Conservation (phyloP, 2,113 vertebrate genomes). For the Sceloporus undulatus region DNA sequence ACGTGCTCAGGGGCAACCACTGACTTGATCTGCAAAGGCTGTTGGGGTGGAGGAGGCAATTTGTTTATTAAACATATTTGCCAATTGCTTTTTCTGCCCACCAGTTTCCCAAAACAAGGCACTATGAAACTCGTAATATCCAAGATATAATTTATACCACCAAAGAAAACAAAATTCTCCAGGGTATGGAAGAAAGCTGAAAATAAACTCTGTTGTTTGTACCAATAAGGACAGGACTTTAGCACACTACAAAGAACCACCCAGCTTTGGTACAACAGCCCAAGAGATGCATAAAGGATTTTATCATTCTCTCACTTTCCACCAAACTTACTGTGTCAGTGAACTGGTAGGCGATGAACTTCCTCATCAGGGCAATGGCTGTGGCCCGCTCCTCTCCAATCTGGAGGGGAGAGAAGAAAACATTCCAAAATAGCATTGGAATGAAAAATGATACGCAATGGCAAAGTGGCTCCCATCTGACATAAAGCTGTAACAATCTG, state of each 20-base stretch:
- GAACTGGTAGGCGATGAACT: constrained; percentile 97
- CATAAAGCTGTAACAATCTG: background rate
- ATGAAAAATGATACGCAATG: background rate
- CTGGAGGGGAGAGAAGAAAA: constrained; percentile 63
- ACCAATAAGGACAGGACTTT: background rate
- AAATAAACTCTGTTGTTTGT: background rate
- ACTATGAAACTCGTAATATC: too few species aligned
- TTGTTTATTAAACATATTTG: too few species aligned
- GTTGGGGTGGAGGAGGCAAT: background rate
- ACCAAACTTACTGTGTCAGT: constrained; percentile 87
- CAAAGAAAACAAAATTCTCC: background rate
- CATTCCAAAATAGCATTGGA: background rate
- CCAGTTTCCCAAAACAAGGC: too few species aligned
- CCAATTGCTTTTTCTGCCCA: too few species aligned
- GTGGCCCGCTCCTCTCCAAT: constrained; percentile 94
- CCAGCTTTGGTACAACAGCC: too few species aligned
- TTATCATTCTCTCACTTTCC: background rate
- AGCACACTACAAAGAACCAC: background rate
- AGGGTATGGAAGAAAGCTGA: background rate
- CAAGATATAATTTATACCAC: too few species aligned
- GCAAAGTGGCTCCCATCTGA: too few species aligned
- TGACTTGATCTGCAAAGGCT: constrained; percentile 96
- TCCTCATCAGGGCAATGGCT: constrained; percentile 94
- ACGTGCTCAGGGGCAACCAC: constrained; percentile 95
- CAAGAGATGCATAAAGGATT: background rate